Evolutionary conservation across 2,797 vertebrate species (phyloP).

Genomic region (Crenichthys baileyi): DNA sequence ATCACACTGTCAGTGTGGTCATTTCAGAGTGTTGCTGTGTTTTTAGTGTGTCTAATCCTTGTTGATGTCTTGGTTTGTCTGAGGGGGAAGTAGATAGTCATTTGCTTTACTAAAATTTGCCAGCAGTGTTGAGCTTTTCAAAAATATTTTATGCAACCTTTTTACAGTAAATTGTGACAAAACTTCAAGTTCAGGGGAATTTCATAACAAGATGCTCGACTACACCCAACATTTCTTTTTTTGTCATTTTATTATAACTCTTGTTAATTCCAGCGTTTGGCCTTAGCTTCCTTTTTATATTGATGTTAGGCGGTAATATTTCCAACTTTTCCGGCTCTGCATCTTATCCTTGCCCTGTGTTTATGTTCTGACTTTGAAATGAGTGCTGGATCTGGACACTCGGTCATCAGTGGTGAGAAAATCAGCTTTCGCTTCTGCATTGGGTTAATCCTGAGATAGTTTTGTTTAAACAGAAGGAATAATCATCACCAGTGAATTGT

Average conservation of each 20-base stretch:
- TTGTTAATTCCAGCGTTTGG: neutral
- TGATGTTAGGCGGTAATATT: conserved; percentile 7
- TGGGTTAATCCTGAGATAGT: neutral
- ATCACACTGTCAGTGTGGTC: neutral
- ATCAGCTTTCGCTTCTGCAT: neutral
- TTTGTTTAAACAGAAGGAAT: neutral
- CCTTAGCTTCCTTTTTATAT: neutral
- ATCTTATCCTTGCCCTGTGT: conserved; percentile 55
- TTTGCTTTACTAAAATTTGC: neutral
- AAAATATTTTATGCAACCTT: neutral
- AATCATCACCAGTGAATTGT: neutral
- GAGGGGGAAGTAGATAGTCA: neutral
- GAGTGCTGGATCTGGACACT: conserved; percentile 68
- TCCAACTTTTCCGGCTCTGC: conserved; percentile 37
- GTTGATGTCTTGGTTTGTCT: neutral
- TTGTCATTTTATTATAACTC: neutral
- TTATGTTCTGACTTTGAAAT: conserved; percentile 50
- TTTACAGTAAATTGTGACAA: neutral
- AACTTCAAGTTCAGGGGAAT: neutral
- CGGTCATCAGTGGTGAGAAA: conserved; percentile 51
- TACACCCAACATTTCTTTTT: neutral
- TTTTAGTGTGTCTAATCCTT: neutral
- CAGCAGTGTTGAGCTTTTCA: neutral
- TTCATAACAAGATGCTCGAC: conserved; percentile 5
- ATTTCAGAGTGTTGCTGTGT: neutral